Evolutionary conservation across 1,140 invertebrate species (phyloP), one percentile per base, ranked within the genome.

Genomic region (Caenorhabditis elegans): DNA sequence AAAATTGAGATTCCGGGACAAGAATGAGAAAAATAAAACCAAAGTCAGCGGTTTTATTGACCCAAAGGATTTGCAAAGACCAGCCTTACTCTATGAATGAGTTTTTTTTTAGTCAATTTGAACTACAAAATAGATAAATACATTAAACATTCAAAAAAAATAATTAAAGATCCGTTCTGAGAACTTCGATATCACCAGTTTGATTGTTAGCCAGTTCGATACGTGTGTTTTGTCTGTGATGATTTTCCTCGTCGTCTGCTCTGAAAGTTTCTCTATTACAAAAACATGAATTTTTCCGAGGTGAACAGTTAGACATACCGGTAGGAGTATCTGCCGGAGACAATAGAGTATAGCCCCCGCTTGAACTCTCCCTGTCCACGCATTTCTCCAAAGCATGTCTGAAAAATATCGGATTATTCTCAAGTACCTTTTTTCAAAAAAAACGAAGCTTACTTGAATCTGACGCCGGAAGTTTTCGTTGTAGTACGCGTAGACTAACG

Each of bases 381-480:
- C 19, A 70, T 70, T 11, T 39, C 60, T 36, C 60, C 60, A 8
- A 70, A 70, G 10, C 60, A 70, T 39, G 60, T 70, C 34, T 70
- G 60, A 22, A 60, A 34, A n/a, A n/a, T n/a, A n/a, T n/a, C n/a
- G n/a, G n/a, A n/a, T n/a, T n/a, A n/a, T n/a, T n/a, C n/a, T n/a
- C n/a, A n/a, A n/a, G n/a, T n/a, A n/a, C n/a, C n/a, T n/a, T n/a
- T n/a, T n/a, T n/a, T n/a, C n/a, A n/a, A n/a, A n/a, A n/a, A n/a
- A n/a, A n/a, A n/a, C n/a, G n/a, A 34, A 26, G 39, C 39, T 53
- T 53, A 81, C 83, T 51, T 82, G 78, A 26, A 85, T 85, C 36
- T 85, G 82, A 1, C 79, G 49, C 22, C 82, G 48, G 70, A 85
- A 84, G 55, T 81, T 85, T 11, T 85, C 84, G 65, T 85, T 85